Percentiles rank a stretch among this genome's conserved stretches.
phyloP scores from a whole-genome alignment of 2,888 invertebrate genomes.

The Ophion costatus region DNA sequence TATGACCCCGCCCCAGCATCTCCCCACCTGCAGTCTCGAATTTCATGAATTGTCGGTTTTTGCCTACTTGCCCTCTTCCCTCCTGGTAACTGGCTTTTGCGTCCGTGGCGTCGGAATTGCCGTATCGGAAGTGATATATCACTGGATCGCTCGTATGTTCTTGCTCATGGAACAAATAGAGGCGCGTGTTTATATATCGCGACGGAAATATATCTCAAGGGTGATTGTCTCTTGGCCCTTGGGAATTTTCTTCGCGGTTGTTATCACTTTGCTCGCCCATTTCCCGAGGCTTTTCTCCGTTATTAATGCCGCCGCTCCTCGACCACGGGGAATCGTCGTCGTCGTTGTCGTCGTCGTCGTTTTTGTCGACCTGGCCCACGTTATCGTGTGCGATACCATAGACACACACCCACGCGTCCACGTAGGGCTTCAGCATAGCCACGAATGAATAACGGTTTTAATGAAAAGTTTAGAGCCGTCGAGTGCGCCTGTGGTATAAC shows the following conservation, averaged over 20 bases:
- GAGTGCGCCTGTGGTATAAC: conserved; percentile 64
- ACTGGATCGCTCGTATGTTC: neutral
- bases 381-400: conserved; percentile 4
- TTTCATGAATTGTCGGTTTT: neutral
- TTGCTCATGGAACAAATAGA: neutral
- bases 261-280: conserved; percentile 16
- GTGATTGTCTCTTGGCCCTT: conserved; percentile 8
- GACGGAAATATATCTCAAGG: neutral
- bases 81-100: neutral
- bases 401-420: neutral
- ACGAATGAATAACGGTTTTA: conserved; percentile 71
- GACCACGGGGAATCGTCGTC: conserved; percentile 36
- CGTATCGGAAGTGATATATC: neutral
- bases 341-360: conserved; percentile 32
- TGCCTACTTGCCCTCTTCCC: neutral
- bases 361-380: conserved; percentile 25
- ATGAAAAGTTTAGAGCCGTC: conserved; percentile 70
- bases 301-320: conserved; percentile 47
- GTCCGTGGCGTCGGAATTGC: neutral
- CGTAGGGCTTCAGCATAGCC: neutral
- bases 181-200: neutral
- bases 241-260: conserved; percentile 34
- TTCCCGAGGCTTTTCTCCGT: conserved; percentile 25
- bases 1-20: neutral
- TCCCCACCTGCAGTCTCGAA: neutral